Evolutionary conservation across 2,888 invertebrate genomes (phyloP).

Genomic region (Theodoxus fluviatilis): DNA sequence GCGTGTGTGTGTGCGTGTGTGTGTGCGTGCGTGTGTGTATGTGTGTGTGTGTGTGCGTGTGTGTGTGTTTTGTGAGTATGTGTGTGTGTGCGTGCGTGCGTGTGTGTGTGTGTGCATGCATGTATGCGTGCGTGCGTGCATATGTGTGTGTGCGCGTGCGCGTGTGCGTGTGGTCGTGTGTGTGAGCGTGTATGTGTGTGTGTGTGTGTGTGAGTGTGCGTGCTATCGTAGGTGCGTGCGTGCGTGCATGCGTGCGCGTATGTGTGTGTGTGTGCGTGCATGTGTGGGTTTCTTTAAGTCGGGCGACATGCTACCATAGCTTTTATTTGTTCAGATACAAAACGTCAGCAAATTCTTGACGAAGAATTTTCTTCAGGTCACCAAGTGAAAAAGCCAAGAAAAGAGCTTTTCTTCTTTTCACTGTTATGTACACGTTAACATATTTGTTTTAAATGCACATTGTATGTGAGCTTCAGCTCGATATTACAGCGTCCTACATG

Average conservation of each 20-base stretch:
- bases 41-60: constrained; percentile 20
- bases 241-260: not conserved
- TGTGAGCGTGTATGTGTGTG: not conserved
- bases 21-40: not conserved
- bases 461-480: no score
- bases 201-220: not conserved
- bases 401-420: no score
- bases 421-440: no score
- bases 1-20: constrained; percentile 1
- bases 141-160: constrained; percentile 2
- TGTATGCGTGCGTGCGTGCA: not conserved
- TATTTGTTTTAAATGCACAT: no score
- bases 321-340: no score
- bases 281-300: not conserved
- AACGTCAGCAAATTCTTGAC: no score
- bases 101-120: constrained; percentile 14
- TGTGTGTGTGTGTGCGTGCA: constrained; percentile 3
- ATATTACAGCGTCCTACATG: no score
- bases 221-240: not conserved
- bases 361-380: no score
- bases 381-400: no score
- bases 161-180: not conserved
- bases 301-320: no score
- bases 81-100: constrained; percentile 14
- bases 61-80: constrained; percentile 1